phyloP scores from a whole-genome alignment of 2,113 vertebrate genomes.

The Percina caprodes region DNA sequence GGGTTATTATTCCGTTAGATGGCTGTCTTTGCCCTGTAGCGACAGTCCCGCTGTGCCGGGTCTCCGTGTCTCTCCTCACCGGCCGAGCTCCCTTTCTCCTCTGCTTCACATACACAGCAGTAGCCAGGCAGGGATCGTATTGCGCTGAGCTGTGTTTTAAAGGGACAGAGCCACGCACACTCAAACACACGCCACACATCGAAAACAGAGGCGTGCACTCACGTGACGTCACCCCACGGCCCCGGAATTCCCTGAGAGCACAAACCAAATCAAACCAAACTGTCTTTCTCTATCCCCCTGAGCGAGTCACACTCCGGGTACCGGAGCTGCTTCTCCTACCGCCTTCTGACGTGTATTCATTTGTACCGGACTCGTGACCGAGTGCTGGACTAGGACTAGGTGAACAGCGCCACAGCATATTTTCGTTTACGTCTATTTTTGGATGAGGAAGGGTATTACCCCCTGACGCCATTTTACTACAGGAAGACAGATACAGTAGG shows the following conservation, averaged over 20 bases:
- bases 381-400: slow-evolving; percentile 16
- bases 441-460: slow-evolving; percentile 46
- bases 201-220: slow-evolving; percentile 14
- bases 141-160: slow-evolving; percentile 81
- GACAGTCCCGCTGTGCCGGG: slow-evolving; percentile 10
- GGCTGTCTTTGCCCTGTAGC: slow-evolving; percentile 1
- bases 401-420: slow-evolving; percentile 28
- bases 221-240: slow-evolving; percentile 79
- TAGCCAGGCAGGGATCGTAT: slow-evolving; percentile 66
- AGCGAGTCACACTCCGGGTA: slow-evolving; percentile 33
- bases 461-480: slow-evolving; percentile 34
- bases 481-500: slow-evolving; percentile 21
- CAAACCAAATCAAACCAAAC: slow-evolving; percentile 33
- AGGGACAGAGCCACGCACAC: slow-evolving; percentile 74
- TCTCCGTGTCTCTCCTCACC: slow-evolving; percentile 35
- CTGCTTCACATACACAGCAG: slow-evolving; percentile 31
- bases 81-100: slow-evolving; percentile 38
- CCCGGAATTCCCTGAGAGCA: slow-evolving; percentile 86
- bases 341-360: neutral
- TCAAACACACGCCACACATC: slow-evolving; percentile 23
- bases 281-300: too few relatives aligned
- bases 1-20: slow-evolving; percentile 14
- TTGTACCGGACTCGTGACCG: slow-evolving; percentile 62
- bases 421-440: slow-evolving; percentile 65
- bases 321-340: slow-evolving; percentile 26